Evolutionary conservation across 2,888 invertebrate genomes (phyloP).

Genomic region (Zhengitettix transpicula): DNA sequence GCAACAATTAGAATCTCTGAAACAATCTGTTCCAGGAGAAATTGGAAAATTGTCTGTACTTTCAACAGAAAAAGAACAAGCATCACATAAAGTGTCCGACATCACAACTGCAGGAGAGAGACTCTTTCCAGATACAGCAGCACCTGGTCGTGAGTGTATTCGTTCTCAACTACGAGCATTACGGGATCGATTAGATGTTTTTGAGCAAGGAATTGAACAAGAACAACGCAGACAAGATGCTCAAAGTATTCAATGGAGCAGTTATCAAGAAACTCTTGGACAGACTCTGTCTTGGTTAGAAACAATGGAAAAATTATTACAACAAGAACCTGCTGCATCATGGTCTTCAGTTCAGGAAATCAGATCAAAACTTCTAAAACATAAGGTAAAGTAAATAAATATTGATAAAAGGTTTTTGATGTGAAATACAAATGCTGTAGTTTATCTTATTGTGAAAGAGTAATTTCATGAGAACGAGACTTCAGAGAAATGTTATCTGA

Average conservation of each 20-base stretch:
- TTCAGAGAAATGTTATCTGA: too few species aligned
- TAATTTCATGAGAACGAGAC: neutral
- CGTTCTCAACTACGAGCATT: constrained; percentile 67
- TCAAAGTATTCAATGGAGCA: constrained; percentile 65
- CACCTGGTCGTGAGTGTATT: constrained; percentile 75
- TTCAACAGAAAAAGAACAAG: constrained; percentile 62
- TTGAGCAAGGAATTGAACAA: constrained; percentile 66
- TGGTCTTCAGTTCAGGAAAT: constrained; percentile 73
- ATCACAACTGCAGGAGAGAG: constrained; percentile 68
- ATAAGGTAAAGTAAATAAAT: constrained; percentile 34
- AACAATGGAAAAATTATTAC: constrained; percentile 60
- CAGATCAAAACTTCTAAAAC: constrained; percentile 65
- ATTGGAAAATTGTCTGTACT: constrained; percentile 22
- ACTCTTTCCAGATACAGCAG: constrained; percentile 82
- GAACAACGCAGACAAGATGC: constrained; percentile 74
- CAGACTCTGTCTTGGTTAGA: constrained; percentile 77
- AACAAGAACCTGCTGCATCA: constrained; percentile 48
- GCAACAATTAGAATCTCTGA: constrained; percentile 37
- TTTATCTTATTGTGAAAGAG: too few species aligned
- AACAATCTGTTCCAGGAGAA: constrained; percentile 17
- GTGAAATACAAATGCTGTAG: too few species aligned
- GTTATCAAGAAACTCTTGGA: constrained; percentile 70
- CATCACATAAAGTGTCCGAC: constrained; percentile 58
- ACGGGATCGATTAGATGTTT: constrained; percentile 73
- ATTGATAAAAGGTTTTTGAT: too few species aligned